These are phyloP conservation scores for Ectemnius lituratus DNA, from an alignment of 2,888 invertebrate genomes.

Conservation along the genomic window DNA sequence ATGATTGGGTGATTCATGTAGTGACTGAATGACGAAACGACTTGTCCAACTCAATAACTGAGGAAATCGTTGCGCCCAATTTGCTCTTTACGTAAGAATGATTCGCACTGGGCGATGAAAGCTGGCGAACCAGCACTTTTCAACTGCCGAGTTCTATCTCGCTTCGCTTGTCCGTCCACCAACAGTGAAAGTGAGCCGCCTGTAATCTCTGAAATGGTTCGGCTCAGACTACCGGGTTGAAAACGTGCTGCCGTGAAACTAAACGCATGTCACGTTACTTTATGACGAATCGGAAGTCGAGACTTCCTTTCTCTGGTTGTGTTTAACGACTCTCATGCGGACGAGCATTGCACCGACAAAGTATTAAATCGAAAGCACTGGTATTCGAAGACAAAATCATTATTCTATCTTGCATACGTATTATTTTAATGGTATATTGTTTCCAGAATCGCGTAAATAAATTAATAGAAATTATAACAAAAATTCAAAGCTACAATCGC, in stretches of 20 bases:
- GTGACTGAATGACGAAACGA: too few species aligned
- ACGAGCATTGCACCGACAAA: too few species aligned
- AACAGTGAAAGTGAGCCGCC: conserved; percentile 58
- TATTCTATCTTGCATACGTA: too few species aligned
- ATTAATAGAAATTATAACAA: too few species aligned
- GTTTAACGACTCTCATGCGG: neutral
- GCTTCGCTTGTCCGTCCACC: conserved; percentile 16
- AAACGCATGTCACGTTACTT: conserved; percentile 8
- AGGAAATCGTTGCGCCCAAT: too few species aligned
- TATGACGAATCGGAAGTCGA: conserved; percentile 25
- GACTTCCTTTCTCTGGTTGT: conserved; percentile 3
- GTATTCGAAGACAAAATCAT: neutral
- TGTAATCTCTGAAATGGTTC: conserved; percentile 41
- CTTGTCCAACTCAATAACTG: too few species aligned
- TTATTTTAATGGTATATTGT: too few species aligned
- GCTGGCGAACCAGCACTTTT: conserved; percentile 16
- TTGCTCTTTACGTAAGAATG: conserved; percentile 20
- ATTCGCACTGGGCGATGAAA: conserved; percentile 16
- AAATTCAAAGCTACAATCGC: too few species aligned
- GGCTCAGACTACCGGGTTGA: conserved; percentile 8
- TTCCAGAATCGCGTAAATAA: too few species aligned
- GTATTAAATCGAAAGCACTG: neutral
- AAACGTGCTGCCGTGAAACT: conserved; percentile 38
- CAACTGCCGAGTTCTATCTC: conserved; percentile 14
- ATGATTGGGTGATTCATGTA: neutral